Percentiles rank a stretch among this genome's conserved stretches.
Evolutionary conservation across 2,888 invertebrate genomes (phyloP).

Genomic region (Caenorhabditis sulstoni): DNA sequence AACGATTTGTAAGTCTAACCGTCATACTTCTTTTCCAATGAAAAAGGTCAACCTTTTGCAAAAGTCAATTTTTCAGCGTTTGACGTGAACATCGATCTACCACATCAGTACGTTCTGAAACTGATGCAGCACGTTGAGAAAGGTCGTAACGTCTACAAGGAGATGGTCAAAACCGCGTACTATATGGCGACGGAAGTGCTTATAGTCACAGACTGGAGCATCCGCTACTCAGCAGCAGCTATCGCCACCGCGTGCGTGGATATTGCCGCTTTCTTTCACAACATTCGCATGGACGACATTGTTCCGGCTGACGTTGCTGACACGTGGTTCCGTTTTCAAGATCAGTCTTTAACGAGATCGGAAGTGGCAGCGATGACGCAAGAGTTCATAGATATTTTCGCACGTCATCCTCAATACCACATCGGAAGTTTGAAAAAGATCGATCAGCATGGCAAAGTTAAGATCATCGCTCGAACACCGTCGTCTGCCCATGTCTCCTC

Average conservation of each 20-base stretch:
- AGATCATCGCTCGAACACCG: slow-evolving; percentile 3
- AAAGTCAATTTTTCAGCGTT: slow-evolving; percentile 85
- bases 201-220: slow-evolving; percentile 97
- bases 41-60: background rate
- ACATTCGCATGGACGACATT: slow-evolving; percentile 41
- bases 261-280: slow-evolving; percentile 86
- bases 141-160: slow-evolving; percentile 84
- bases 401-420: slow-evolving; percentile 26
- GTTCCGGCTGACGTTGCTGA: slow-evolving; percentile 7
- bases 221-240: slow-evolving; percentile 95
- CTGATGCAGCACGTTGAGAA: slow-evolving; percentile 93
- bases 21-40: background rate
- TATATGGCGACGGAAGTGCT: slow-evolving; percentile 99
- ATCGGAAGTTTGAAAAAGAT: slow-evolving; percentile 43
- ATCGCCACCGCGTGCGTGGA: slow-evolving; percentile 99
- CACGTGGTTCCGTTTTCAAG: slow-evolving; percentile 41
- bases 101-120: slow-evolving; percentile 96
- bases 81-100: slow-evolving; percentile 97
- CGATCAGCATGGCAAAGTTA: slow-evolving; percentile 27
- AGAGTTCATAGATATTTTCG: slow-evolving; percentile 59
- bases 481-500: background rate
- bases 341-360: slow-evolving; percentile 6
- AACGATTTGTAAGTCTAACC: slow-evolving; percentile 33
- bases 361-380: slow-evolving; percentile 55
- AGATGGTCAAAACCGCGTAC: slow-evolving; percentile 95